Percentiles rank a stretch among this genome's conserved stretches.
phyloP scores from a whole-genome alignment of 2,888 invertebrate genomes.

The Pteria penguin region DNA sequence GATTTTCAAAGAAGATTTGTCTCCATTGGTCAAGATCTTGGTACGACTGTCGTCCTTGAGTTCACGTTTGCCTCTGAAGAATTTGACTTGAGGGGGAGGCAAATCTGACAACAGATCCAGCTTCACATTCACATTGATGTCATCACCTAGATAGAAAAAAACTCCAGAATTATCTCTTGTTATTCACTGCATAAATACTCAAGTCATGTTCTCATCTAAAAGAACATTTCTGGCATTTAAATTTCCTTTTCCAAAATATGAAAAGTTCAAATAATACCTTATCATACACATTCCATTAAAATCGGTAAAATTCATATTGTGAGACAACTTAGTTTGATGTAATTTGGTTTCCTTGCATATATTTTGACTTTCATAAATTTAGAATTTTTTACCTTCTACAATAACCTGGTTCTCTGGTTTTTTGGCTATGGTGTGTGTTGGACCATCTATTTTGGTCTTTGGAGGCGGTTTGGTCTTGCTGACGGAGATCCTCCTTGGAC shows the following conservation, averaged over 20 bases:
- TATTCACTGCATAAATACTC: too few relatives aligned
- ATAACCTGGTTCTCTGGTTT: conserved; percentile 95
- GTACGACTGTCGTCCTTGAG: conserved; percentile 96
- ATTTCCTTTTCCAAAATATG: too few relatives aligned
- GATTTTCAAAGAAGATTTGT: conserved; percentile 95
- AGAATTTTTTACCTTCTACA: conserved; percentile 92
- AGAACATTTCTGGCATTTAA: too few relatives aligned
- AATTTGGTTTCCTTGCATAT: too few relatives aligned
- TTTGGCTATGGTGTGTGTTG: conserved; percentile 64
- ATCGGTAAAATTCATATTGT: too few relatives aligned
- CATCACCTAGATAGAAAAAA: conserved; percentile 73
- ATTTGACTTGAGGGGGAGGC: conserved; percentile 96
- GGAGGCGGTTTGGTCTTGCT: conserved; percentile 48
- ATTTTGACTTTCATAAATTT: too few relatives aligned
- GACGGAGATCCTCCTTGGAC: conserved; percentile 58
- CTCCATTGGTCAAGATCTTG: conserved; percentile 54
- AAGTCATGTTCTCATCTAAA: too few relatives aligned
- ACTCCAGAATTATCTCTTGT: too few relatives aligned
- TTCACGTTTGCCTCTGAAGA: conserved; percentile 93
- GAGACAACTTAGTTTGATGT: too few relatives aligned
- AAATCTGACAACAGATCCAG: conserved; percentile 86
- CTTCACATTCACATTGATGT: conserved; percentile 60
- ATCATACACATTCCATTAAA: too few relatives aligned
- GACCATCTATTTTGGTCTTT: conserved; percentile 55
- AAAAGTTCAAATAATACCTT: too few relatives aligned